phyloP scores from a whole-genome alignment of 1,140 invertebrate species.

The Cheumatopsyche charites region DNA sequence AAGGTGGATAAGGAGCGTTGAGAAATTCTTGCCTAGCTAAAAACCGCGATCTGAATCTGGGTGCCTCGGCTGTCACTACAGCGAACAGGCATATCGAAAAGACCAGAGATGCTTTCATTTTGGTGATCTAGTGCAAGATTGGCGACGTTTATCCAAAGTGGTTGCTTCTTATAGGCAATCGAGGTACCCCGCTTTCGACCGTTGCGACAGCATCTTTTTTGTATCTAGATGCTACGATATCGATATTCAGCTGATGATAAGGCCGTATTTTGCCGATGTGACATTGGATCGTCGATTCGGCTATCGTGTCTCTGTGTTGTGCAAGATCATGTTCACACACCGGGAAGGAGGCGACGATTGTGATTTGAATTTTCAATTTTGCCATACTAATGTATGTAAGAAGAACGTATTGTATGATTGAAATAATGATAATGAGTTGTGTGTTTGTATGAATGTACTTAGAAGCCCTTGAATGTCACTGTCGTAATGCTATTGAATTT shows the following conservation, averaged over 20 bases:
- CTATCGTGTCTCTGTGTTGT: slow-evolving; percentile 10
- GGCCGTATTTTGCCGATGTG: slow-evolving; percentile 32
- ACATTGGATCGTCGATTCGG: slow-evolving; percentile 35
- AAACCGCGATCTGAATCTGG: slow-evolving; percentile 11
- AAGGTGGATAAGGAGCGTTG: slow-evolving; percentile 36
- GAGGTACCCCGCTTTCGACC: slow-evolving; percentile 21
- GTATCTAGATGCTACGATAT: slow-evolving; percentile 20
- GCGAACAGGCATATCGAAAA: slow-evolving; percentile 12
- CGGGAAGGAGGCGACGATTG: slow-evolving; percentile 23
- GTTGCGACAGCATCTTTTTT: slow-evolving; percentile 19
- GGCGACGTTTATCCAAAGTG: neutral
- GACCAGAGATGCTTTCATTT: slow-evolving; percentile 1
- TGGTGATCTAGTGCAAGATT: slow-evolving; percentile 19
- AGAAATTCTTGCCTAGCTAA: slow-evolving; percentile 41
- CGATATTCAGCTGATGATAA: slow-evolving; percentile 38
- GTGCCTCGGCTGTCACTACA: slow-evolving; percentile 26
- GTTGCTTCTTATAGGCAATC: neutral
- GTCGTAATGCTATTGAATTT: no score
- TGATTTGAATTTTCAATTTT: no score
- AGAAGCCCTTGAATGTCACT: no score
- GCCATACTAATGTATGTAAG: no score
- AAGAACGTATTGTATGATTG: neutral
- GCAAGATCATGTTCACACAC: slow-evolving; percentile 14
- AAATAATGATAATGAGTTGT: no score
- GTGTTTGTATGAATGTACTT: no score